These are phyloP conservation scores for Epinephelus cyanopodus DNA, from an alignment of 2,113 vertebrate genomes.

Conservation along the genomic window DNA sequence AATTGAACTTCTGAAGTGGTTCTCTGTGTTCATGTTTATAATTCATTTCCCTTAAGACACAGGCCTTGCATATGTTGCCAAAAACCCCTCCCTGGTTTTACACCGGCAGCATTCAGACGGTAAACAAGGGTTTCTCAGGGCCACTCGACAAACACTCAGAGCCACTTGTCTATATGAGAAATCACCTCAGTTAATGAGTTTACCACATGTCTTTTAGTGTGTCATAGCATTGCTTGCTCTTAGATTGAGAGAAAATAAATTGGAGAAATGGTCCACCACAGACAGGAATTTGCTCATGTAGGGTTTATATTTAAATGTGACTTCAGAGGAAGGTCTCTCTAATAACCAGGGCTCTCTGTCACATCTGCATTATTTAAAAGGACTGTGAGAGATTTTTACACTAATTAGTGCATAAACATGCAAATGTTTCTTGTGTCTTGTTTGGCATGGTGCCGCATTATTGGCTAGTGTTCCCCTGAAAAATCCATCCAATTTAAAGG, in stretches of 20 bases:
- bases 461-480: neutral
- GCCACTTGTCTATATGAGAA: neutral
- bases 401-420: constrained; percentile 11
- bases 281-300: too few relatives aligned
- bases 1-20: too few relatives aligned
- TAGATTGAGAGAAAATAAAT: neutral
- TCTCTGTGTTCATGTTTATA: too few relatives aligned
- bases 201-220: neutral
- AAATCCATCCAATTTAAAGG: neutral
- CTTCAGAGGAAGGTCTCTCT: neutral
- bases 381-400: neutral
- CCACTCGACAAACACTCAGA: neutral
- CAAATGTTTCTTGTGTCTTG: neutral
- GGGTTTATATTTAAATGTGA: too few relatives aligned
- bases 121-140: neutral
- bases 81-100: too few relatives aligned
- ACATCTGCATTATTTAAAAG: constrained; percentile 23
- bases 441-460: neutral
- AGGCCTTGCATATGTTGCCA: too few relatives aligned
- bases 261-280: neutral
- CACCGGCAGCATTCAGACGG: neutral
- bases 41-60: too few relatives aligned
- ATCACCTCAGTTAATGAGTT: too few relatives aligned
- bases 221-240: neutral
- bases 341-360: neutral